phyloP scores from a whole-genome alignment of 2,113 vertebrate genomes.

The Tretioscincus oriximinensis region DNA sequence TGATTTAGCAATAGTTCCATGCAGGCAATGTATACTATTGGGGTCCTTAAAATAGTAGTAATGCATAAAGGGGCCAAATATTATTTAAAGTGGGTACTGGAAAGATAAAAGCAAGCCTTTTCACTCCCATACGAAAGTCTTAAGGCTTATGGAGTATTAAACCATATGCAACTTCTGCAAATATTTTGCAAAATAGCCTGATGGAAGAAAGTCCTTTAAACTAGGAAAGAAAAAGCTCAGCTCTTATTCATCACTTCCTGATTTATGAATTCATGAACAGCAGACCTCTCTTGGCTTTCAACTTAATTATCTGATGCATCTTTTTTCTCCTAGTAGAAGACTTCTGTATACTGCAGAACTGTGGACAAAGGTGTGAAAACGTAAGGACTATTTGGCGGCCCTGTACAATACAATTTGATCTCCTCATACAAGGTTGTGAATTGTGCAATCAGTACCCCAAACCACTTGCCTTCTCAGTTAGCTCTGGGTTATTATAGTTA shows the following conservation, averaged over 20 bases:
- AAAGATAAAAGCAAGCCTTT: too few species aligned
- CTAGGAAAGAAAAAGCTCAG: not conserved
- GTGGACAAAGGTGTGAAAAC: slow-evolving; percentile 24
- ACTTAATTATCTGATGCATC: not conserved
- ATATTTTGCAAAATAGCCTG: too few species aligned
- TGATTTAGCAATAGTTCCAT: too few species aligned
- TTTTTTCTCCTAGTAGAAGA: not conserved
- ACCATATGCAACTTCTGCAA: too few species aligned
- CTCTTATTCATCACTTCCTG: not conserved
- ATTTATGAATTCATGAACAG: not conserved
- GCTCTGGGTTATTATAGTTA: not conserved
- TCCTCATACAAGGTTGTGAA: not conserved
- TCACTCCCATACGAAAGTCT: too few species aligned
- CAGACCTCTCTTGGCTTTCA: not conserved
- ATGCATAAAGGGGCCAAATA: too few species aligned
- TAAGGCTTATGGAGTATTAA: too few species aligned
- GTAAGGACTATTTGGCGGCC: slow-evolving; percentile 12
- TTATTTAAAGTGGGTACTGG: too few species aligned
- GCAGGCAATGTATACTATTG: too few species aligned
- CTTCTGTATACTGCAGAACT: not conserved
- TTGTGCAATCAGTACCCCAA: not conserved
- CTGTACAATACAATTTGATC: not conserved
- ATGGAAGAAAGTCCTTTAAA: too few species aligned
- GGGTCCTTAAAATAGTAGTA: too few species aligned
- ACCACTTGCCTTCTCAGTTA: not conserved